Evolutionary conservation across 2,888 invertebrate genomes (phyloP).

Genomic region (Ennomos quercinarius): DNA sequence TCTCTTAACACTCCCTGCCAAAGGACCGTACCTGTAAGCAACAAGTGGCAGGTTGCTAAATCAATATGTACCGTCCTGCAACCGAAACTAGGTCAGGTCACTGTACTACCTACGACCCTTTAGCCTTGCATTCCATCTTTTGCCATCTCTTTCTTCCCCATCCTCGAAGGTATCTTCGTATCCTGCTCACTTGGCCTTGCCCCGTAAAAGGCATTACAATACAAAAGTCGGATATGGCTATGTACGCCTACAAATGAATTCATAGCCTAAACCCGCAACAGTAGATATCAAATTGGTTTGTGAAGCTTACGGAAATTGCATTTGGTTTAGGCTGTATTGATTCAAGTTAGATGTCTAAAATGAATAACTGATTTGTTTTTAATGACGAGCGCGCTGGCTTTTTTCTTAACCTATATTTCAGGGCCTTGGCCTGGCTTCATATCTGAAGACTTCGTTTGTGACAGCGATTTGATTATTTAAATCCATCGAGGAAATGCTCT

Average conservation of each 20-base stretch:
- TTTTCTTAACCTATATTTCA: constrained; percentile 66
- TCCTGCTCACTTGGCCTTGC: constrained; percentile 73
- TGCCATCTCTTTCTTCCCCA: constrained; percentile 53
- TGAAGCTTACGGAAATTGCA: constrained; percentile 55
- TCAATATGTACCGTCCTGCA: constrained; percentile 82
- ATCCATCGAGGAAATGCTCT: constrained; percentile 23
- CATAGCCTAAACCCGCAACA: constrained; percentile 52
- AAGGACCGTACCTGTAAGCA: constrained; percentile 56
- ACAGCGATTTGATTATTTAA: constrained; percentile 37
- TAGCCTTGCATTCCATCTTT: constrained; percentile 75
- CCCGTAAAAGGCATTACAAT: constrained; percentile 66
- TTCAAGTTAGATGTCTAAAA: constrained; percentile 52
- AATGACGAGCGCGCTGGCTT: constrained; percentile 60
- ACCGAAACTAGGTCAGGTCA: constrained; percentile 80
- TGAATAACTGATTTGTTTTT: constrained; percentile 68
- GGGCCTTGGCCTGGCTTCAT: constrained; percentile 61
- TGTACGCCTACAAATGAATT: constrained; percentile 62
- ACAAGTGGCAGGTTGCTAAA: constrained; percentile 77
- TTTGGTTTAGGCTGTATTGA: constrained; percentile 61
- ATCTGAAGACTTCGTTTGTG: constrained; percentile 37
- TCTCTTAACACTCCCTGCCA: constrained; percentile 33
- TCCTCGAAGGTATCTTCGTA: constrained; percentile 42
- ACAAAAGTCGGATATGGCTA: constrained; percentile 78
- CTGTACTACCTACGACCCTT: constrained; percentile 78
- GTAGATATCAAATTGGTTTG: constrained; percentile 50